Base-by-base conservation (phyloP, 2,888 invertebrate genomes). In the Ferrisia virgata region DNA sequence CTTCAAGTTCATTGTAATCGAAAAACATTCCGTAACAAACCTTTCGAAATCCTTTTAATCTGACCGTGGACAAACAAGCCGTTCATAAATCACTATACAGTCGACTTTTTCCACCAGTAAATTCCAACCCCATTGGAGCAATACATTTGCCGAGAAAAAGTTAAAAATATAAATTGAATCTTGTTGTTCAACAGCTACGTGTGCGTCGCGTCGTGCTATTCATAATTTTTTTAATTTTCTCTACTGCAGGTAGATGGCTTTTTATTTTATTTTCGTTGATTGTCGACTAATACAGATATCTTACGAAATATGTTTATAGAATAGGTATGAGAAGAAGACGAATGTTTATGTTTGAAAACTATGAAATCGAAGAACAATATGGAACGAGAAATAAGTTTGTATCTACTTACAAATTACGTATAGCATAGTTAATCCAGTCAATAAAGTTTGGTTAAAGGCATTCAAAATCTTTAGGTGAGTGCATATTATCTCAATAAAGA, bases 1-100 rank as follows among this genome's bases (percentile, higher is more conserved):
- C 25, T 28, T n/a, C 47, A 25, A 79, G 47, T 79, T 79, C 79
- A 79, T 40, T 79, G 43, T 79, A 79, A 79, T 79, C 47, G 79
- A 79, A 79, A 72, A 72, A 72, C 72, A 79, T 79, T 79, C 79
- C 79, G 47, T 47, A 47, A 79, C 79, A 79, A 79, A 79, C 79
- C 47, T 79, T 43, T 47, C 43, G 28, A 40, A 79, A 79, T 79
- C 79, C 47, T 47, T 79, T 79, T 79, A 79, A 79, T 79, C 47
- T 47, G 79, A 79, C 47, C 31, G 79, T 43, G 79, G 79, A 79
- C 79, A 79, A 79, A 79, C 79, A 79, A 79, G 53, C 47, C 79
- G 40, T 79, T 79, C 47, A 79, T 79, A 79, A 79, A 79, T 79
- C 79, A 79, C 43, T 79, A n/a, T n/a, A 28, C 28, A 18, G 39